A percentile compares a stretch with the other conserved stretches of the same genome.
Conservation (phyloP, 1,140 invertebrate genomes). For the Drosophila dunni region DNA sequence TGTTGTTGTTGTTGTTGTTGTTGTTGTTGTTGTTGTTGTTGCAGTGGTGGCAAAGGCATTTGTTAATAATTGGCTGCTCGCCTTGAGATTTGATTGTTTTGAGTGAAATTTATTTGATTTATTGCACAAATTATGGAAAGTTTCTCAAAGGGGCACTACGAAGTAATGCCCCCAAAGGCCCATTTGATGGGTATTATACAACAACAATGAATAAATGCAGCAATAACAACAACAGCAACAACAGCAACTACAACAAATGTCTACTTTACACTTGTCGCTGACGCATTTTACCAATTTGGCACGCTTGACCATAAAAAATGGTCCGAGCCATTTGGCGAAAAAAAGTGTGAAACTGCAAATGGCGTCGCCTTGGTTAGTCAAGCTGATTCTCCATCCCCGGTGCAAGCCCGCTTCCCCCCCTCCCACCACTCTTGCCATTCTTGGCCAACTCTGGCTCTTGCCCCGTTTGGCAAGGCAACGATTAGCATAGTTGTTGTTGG, state of each 20-base stretch:
- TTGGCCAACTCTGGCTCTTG: conserved; percentile 57
- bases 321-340: conserved; percentile 59
- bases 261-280: conserved; percentile 77
- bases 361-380: conserved; percentile 77
- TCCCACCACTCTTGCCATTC: background rate
- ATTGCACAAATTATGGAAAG: conserved; percentile 81
- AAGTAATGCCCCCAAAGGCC: conserved; percentile 23
- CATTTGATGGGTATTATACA: conserved; percentile 58
- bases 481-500: conserved; percentile 78
- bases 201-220: conserved; percentile 38
- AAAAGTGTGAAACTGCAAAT: conserved; percentile 82
- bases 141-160: conserved; percentile 43
- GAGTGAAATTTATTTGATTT: conserved; percentile 82
- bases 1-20: conserved; percentile 23
- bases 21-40: conserved; percentile 17
- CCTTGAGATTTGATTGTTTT: conserved; percentile 74
- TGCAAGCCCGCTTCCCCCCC: background rate
- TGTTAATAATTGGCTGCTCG: conserved; percentile 72
- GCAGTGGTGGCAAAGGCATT: conserved; percentile 52
- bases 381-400: conserved; percentile 14
- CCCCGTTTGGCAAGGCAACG: conserved; percentile 68
- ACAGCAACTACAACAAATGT: conserved; percentile 13
- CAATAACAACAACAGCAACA: conserved; percentile 3
- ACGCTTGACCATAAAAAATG: conserved; percentile 81
- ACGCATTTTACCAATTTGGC: conserved; percentile 82